These are phyloP conservation scores for Gymnoscelis rufifasciata DNA, from an alignment of 2,888 invertebrate species.

Conservation along the genomic window DNA sequence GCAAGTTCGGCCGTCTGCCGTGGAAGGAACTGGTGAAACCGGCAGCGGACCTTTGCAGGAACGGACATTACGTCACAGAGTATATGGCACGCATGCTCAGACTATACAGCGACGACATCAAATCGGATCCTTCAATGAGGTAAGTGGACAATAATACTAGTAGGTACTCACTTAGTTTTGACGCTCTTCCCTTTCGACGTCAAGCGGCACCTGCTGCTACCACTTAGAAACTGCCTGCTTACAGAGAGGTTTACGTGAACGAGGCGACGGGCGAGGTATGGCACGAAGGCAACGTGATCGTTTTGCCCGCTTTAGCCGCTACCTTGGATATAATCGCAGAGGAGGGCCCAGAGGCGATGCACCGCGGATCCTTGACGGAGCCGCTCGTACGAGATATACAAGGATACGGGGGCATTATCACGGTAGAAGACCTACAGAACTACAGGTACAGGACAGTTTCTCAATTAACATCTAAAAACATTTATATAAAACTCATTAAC, in stretches of 20 bases:
- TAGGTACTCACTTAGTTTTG: too few species aligned
- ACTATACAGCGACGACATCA: constrained; percentile 71
- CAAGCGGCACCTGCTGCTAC: too few species aligned
- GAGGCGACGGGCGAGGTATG: constrained; percentile 79
- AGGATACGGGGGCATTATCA: constrained; percentile 86
- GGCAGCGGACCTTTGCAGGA: constrained; percentile 85
- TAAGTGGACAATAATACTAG: too few species aligned
- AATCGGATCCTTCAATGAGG: constrained; percentile 79
- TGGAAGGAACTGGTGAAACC: constrained; percentile 90
- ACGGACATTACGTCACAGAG: constrained; percentile 85
- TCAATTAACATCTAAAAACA: too few species aligned
- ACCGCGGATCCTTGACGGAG: constrained; percentile 84
- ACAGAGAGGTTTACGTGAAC: constrained; percentile 81
- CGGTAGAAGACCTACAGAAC: constrained; percentile 84
- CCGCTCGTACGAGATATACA: constrained; percentile 84
- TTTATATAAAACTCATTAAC: too few species aligned
- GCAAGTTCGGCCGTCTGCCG: constrained; percentile 84
- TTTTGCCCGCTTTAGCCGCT: constrained; percentile 81
- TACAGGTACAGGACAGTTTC: constrained; percentile 86
- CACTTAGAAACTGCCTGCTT: background rate
- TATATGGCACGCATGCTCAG: constrained; percentile 81
- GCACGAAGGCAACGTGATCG: constrained; percentile 82
- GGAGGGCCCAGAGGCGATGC: constrained; percentile 85
- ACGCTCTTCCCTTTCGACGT: too few species aligned
- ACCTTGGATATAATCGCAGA: constrained; percentile 84